These are phyloP conservation scores for Stegostoma tigrinum DNA, from an alignment of 2,113 vertebrate genomes.

Conservation along the genomic window DNA sequence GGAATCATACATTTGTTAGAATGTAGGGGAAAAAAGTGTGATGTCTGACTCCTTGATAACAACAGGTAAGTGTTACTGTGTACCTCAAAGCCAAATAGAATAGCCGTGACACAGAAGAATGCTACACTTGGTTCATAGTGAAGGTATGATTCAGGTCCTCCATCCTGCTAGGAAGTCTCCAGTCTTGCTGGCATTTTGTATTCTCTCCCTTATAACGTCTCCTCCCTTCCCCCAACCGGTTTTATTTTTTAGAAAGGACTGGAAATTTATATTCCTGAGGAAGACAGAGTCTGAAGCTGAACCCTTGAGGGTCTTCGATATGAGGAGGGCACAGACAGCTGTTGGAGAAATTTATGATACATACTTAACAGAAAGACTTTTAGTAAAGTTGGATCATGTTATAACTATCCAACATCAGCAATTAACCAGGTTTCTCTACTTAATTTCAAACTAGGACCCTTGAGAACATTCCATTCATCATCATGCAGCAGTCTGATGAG, in stretches of 20 bases:
- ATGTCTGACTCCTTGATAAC: background rate
- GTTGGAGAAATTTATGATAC: background rate
- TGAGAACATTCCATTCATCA: conserved; percentile 14
- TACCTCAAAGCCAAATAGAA: background rate
- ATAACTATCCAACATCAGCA: background rate
- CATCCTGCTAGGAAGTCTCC: background rate
- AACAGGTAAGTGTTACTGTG: background rate
- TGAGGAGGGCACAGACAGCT: conserved; percentile 20
- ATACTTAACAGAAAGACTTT: background rate
- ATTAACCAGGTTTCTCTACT: background rate
- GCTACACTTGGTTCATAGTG: background rate
- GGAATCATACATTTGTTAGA: background rate
- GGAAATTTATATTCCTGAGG: background rate
- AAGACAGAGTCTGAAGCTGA: background rate
- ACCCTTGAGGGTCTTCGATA: background rate
- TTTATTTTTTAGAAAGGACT: background rate
- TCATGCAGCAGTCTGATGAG: background rate
- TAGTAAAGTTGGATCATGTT: background rate
- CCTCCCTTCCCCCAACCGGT: too few species aligned
- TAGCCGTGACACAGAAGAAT: background rate
- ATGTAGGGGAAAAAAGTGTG: background rate
- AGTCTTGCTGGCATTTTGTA: background rate
- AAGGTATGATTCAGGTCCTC: background rate
- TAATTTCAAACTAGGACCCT: background rate
- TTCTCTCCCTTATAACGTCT: background rate